Conservation (phyloP, 1,140 invertebrate genomes). For the Drosophila parabipectinata region DNA sequence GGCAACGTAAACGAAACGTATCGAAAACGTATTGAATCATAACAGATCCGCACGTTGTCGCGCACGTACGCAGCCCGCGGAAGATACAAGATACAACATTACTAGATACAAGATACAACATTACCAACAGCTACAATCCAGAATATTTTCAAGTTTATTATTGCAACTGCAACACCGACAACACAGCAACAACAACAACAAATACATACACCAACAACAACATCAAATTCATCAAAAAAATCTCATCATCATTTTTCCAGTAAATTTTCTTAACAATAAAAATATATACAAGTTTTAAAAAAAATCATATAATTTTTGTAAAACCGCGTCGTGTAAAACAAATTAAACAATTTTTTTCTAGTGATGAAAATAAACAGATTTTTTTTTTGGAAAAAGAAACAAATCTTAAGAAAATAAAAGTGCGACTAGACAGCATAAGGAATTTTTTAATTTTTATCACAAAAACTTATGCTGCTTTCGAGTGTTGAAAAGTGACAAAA, state of each 20-base stretch:
- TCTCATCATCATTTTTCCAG: conserved; percentile 21
- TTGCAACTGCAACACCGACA: conserved; percentile 12
- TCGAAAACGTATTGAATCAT: conserved; percentile 82
- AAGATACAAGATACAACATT: conserved; percentile 29
- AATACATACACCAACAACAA: conserved; percentile 6
- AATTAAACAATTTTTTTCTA: conserved; percentile 13
- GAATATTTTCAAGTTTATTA: neutral
- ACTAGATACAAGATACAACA: conserved; percentile 1
- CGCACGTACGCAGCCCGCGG: conserved; percentile 80
- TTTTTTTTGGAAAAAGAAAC: conserved; percentile 6
- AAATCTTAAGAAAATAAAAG: conserved; percentile 4
- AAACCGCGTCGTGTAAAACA: conserved; percentile 41
- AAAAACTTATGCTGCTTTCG: neutral
- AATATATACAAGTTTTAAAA: neutral
- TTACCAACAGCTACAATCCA: neutral
- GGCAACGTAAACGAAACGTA: conserved; percentile 76
- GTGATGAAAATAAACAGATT: neutral
- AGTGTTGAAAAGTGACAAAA: neutral
- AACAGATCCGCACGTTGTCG: conserved; percentile 82
- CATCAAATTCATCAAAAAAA: conserved; percentile 11
- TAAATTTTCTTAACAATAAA: conserved; percentile 4
- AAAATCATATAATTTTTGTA: conserved; percentile 2
- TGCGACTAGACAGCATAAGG: neutral
- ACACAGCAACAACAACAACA: conserved; percentile 11
- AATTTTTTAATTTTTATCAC: neutral